phyloP scores from a whole-genome alignment of 2,113 vertebrate genomes.

The Parotia lawesii region DNA sequence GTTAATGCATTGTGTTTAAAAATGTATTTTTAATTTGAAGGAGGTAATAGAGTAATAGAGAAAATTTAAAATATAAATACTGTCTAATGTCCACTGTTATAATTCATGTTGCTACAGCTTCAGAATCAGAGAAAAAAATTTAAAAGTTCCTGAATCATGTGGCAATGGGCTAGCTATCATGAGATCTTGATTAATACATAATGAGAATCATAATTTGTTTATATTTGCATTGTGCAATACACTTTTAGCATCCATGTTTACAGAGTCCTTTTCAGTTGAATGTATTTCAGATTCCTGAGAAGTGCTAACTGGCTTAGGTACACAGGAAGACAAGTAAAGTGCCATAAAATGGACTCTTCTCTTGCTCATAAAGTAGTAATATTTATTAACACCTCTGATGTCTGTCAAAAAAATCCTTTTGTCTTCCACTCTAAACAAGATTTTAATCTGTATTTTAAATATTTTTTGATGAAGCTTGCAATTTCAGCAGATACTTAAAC shows the following conservation, averaged over 20 bases:
- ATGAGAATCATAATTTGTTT: background rate
- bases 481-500: background rate
- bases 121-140: background rate
- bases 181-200: background rate
- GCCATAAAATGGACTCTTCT: background rate
- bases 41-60: background rate
- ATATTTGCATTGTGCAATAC: background rate
- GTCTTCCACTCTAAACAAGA: background rate
- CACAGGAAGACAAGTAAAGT: background rate
- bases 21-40: background rate
- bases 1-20: background rate
- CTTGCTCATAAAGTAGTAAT: background rate
- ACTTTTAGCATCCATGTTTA: background rate
- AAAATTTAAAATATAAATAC: background rate
- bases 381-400: conserved; percentile 25
- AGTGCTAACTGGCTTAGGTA: background rate
- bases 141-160: background rate
- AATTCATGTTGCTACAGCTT: conserved; percentile 1
- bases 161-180: background rate
- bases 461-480: background rate
- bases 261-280: background rate
- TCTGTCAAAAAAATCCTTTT: background rate
- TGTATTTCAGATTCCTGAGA: background rate
- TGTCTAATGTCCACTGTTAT: background rate
- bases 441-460: conserved; percentile 46